Evolutionary conservation across 92 coral and sea anemone species (phyloP).

Genomic region (Umimayanthus kanabou): DNA sequence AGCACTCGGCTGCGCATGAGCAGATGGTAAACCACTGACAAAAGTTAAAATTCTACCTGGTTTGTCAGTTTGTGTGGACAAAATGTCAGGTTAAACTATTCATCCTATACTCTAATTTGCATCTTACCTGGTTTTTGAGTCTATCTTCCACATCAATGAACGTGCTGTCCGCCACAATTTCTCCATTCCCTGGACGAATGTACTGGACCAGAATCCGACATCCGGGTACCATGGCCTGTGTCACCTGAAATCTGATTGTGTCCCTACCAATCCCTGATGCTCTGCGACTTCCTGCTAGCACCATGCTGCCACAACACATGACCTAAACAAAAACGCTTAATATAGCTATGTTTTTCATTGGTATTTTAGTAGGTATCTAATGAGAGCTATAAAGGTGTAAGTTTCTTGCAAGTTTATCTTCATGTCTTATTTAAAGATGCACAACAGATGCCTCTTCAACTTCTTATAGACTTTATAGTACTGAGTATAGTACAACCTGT

Average conservation of each 20-base stretch:
- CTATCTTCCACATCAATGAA: constrained; percentile 13
- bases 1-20: no score
- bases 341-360: not conserved
- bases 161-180: constrained; percentile 1
- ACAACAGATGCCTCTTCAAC: no score
- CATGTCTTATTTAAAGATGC: no score
- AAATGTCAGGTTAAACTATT: no score
- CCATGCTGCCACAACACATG: constrained; percentile 9
- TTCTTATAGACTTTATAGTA: no score
- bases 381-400: no score
- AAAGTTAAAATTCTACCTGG: no score
- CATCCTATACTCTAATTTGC: not conserved
- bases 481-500: no score
- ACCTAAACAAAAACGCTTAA: not conserved
- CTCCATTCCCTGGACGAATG: constrained; percentile 7
- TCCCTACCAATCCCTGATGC: not conserved
- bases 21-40: no score
- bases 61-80: no score
- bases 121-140: constrained; percentile 20
- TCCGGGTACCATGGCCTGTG: constrained; percentile 27
- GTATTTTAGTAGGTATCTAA: not conserved
- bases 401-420: no score
- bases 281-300: not conserved
- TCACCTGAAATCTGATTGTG: not conserved
- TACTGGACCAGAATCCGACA: constrained; percentile 22